phyloP scores from a whole-genome alignment of 2,113 vertebrate genomes.

The Platycercus adscitus region DNA sequence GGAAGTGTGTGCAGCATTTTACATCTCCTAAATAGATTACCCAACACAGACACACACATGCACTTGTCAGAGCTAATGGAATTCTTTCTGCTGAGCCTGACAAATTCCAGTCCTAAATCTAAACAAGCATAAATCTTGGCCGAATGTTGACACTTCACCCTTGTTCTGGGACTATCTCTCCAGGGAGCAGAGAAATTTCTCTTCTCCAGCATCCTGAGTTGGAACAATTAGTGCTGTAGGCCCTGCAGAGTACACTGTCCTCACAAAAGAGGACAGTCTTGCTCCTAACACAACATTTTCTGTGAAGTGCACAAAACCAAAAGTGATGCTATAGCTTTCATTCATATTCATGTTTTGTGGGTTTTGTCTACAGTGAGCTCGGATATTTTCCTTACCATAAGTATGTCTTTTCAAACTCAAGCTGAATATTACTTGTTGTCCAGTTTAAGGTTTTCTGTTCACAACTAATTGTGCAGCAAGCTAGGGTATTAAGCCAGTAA shows the following conservation, averaged over 20 bases:
- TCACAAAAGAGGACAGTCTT: neutral
- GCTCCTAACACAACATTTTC: neutral
- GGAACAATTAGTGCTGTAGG: neutral
- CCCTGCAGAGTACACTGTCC: neutral
- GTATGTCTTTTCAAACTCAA: neutral
- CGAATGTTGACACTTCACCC: neutral
- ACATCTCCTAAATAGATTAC: conserved; percentile 40
- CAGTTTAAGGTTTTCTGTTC: neutral
- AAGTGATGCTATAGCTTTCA: neutral
- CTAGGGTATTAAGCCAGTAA: neutral
- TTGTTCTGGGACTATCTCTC: neutral
- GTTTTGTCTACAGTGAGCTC: neutral
- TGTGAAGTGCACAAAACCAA: neutral
- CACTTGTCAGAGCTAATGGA: conserved; percentile 44
- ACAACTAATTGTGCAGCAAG: neutral
- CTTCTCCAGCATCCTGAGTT: neutral
- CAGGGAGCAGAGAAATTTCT: conserved; percentile 1
- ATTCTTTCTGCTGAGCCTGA: conserved; percentile 48
- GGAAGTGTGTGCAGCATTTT: conserved; percentile 23
- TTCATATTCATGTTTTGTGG: neutral
- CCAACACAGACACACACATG: neutral
- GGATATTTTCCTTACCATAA: neutral
- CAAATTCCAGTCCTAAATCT: conserved; percentile 33
- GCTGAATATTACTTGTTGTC: neutral
- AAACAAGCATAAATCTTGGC: conserved; percentile 52